A percentile compares a stretch with the other conserved stretches of the same genome.
phyloP scores from a whole-genome alignment of 37 sponge, comb jelly and placozoan genomes.

The Cliona cf. orientalis region DNA sequence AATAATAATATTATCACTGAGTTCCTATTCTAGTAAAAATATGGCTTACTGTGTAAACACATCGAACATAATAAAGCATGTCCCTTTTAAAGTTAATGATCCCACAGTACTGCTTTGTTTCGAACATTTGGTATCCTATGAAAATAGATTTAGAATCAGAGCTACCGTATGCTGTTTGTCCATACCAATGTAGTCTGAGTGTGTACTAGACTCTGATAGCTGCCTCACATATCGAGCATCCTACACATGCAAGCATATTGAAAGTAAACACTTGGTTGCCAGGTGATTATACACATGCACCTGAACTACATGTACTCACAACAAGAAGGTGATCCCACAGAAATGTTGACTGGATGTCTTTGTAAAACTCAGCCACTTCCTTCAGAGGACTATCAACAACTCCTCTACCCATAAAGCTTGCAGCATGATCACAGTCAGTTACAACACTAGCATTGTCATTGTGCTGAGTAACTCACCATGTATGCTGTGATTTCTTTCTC shows the following conservation, averaged over 20 bases:
- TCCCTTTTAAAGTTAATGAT: slow-evolving; percentile 29
- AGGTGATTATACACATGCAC: background rate
- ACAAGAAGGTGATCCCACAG: slow-evolving; percentile 40
- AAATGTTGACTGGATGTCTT: background rate
- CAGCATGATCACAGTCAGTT: background rate
- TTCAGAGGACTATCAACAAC: slow-evolving; percentile 45
- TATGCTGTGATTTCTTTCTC: slow-evolving; percentile 41
- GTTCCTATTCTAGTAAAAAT: background rate
- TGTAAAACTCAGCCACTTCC: slow-evolving; percentile 29
- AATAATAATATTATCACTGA: background rate
- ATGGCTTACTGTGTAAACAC: too few relatives aligned
- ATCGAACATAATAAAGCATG: slow-evolving; percentile 31
- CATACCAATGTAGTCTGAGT: slow-evolving; percentile 18
- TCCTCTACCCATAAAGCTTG: slow-evolving; percentile 67
- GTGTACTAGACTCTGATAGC: background rate
- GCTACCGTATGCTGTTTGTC: background rate
- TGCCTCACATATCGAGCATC: background rate
- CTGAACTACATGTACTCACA: slow-evolving; percentile 4
- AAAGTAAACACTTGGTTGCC: background rate
- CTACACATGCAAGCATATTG: background rate
- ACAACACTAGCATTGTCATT: background rate
- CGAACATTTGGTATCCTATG: slow-evolving; percentile 24
- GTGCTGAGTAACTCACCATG: slow-evolving; percentile 7
- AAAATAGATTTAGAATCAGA: background rate
- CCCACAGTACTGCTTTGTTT: background rate